Evolutionary conservation across 2,797 vertebrate species (phyloP).

Genomic region (Pseudochirops cupreus): DNA sequence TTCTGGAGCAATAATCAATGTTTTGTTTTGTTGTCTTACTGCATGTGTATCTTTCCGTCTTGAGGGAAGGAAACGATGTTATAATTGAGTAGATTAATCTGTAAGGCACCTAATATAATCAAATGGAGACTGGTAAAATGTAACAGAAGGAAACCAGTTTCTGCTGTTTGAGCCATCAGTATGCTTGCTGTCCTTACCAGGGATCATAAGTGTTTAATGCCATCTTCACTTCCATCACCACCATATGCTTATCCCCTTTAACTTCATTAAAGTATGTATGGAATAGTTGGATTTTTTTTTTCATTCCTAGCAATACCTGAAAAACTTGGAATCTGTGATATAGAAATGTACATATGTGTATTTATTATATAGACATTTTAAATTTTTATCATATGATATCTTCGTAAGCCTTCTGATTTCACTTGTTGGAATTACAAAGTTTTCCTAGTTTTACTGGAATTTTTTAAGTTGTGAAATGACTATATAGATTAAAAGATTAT

Average conservation of each 20-base stretch:
- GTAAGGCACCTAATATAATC: neutral
- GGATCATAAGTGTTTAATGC: slow-evolving; percentile 40
- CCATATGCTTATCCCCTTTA: neutral
- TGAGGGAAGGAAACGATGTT: neutral
- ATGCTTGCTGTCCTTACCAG: slow-evolving; percentile 8
- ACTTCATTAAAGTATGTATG: neutral
- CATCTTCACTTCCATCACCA: neutral
- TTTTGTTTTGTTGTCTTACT: neutral
- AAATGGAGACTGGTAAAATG: neutral
- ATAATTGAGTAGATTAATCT: neutral
- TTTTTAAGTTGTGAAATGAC: slow-evolving; percentile 59
- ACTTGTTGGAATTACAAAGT: slow-evolving; percentile 63
- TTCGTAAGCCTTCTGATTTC: slow-evolving; percentile 64
- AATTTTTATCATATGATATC: slow-evolving; percentile 56
- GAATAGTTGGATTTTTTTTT: slow-evolving; percentile 57
- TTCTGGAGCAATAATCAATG: neutral
- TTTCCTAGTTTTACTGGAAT: slow-evolving; percentile 67
- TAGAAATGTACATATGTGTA: slow-evolving; percentile 58
- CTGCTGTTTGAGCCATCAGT: neutral
- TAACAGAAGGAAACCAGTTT: slow-evolving; percentile 21
- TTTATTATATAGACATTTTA: slow-evolving; percentile 52
- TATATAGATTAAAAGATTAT: slow-evolving; percentile 65
- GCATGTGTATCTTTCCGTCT: slow-evolving; percentile 18
- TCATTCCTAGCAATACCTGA: slow-evolving; percentile 56
- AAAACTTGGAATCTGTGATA: slow-evolving; percentile 50